Percentiles rank a stretch among this genome's conserved stretches.
Evolutionary conservation across 2,888 invertebrate species (phyloP).

Genomic region (Criorhina ranunculi): DNA sequence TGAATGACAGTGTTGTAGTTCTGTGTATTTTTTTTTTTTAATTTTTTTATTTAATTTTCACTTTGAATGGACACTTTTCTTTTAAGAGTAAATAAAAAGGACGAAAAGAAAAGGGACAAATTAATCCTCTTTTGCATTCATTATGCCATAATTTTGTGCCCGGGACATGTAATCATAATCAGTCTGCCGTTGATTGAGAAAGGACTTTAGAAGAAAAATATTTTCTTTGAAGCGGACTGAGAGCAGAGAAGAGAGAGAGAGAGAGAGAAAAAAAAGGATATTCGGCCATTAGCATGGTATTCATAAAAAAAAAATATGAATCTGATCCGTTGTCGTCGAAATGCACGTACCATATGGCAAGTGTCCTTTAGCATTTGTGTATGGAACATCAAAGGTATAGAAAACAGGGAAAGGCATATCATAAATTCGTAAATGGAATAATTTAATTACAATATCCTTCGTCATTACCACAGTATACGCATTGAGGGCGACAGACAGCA

Average conservation of each 20-base stretch:
- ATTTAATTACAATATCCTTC: constrained; percentile 57
- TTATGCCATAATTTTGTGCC: constrained; percentile 57
- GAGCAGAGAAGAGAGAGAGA: too few relatives aligned
- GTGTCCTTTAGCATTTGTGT: not conserved
- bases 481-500: constrained; percentile 2
- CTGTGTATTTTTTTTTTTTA: constrained; percentile 46
- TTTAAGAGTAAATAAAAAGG: constrained; percentile 42
- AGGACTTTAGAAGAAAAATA: constrained; percentile 31
- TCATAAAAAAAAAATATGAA: not conserved
- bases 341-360: not conserved
- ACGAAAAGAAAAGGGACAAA: constrained; percentile 50
- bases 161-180: constrained; percentile 66
- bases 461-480: not conserved
- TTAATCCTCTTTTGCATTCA: constrained; percentile 71
- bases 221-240: constrained; percentile 31
- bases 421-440: constrained; percentile 48
- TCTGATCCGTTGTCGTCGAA: not conserved
- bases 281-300: constrained; percentile 40
- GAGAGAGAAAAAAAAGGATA: constrained; percentile 25
- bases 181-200: constrained; percentile 70
- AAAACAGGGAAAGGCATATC: constrained; percentile 16
- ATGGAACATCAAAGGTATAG: constrained; percentile 36
- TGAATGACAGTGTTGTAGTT: constrained; percentile 39
- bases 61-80: constrained; percentile 70
- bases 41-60: constrained; percentile 71